These are phyloP conservation scores for Champsocephalus esox DNA, from an alignment of 2,797 vertebrate species.

Conservation along the genomic window DNA sequence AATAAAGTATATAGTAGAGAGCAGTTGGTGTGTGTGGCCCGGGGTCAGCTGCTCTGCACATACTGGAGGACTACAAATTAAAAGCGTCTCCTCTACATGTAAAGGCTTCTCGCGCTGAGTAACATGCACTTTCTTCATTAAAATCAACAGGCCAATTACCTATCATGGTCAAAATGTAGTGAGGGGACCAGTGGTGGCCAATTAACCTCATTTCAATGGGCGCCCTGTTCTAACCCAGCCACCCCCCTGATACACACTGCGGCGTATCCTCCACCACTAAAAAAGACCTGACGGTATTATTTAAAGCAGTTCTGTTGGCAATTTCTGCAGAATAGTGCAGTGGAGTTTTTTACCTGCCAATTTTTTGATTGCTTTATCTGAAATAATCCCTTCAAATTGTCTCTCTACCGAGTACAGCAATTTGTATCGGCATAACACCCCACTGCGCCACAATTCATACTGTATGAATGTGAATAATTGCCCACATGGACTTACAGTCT, in stretches of 20 bases:
- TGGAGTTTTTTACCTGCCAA: background rate
- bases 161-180: slow-evolving; percentile 26
- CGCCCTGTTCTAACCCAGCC: background rate
- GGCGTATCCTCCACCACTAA: background rate
- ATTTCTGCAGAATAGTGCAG: slow-evolving; percentile 2
- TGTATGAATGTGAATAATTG: background rate
- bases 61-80: slow-evolving; percentile 3
- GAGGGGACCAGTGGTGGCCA: slow-evolving; percentile 9
- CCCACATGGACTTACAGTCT: background rate
- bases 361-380: slow-evolving; percentile 13
- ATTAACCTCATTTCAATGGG: slow-evolving; percentile 41
- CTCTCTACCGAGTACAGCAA: background rate
- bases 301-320: slow-evolving; percentile 13
- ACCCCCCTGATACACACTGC: background rate
- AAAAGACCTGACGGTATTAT: background rate
- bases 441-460: background rate
- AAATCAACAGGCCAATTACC: slow-evolving; percentile 51
- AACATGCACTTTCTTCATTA: slow-evolving; percentile 45
- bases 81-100: slow-evolving; percentile 21
- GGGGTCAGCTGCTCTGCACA: slow-evolving; percentile 8
- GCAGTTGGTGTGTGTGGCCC: background rate
- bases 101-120: slow-evolving; percentile 33
- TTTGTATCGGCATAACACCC: background rate
- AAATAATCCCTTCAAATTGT: background rate
- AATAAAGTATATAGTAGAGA: slow-evolving; percentile 22